A percentile compares a stretch with the other conserved stretches of the same genome.
Conservation (phyloP, 2,888 invertebrate genomes). For the Rhopalosiphum nymphaeae region DNA sequence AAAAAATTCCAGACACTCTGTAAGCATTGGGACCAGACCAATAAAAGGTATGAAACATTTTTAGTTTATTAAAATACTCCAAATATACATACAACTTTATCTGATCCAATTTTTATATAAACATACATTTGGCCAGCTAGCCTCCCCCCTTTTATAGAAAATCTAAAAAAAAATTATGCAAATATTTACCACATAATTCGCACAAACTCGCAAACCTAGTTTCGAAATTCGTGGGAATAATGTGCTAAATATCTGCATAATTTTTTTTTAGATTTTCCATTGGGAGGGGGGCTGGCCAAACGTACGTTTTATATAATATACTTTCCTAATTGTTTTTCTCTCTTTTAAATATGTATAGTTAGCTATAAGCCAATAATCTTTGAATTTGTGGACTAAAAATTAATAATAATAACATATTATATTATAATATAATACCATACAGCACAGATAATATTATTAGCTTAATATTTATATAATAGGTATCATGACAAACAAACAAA, state of each 20-base stretch:
- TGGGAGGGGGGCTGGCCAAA: too few relatives aligned
- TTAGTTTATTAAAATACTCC: not conserved
- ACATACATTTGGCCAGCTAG: too few relatives aligned
- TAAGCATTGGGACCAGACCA: not conserved
- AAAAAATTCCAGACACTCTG: not conserved
- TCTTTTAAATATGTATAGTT: not conserved
- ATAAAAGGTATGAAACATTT: not conserved
- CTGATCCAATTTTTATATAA: not conserved
- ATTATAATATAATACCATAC: not conserved
- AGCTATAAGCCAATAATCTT: not conserved
- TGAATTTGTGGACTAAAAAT: not conserved
- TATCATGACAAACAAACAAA: too few relatives aligned
- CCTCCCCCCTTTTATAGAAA: too few relatives aligned
- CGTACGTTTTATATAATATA: not conserved
- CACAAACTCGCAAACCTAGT: too few relatives aligned
- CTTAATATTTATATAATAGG: not conserved
- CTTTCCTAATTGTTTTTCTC: not conserved
- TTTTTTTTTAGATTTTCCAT: too few relatives aligned
- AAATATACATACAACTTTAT: not conserved
- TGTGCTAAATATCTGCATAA: too few relatives aligned
- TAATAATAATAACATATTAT: not conserved
- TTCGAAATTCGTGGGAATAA: too few relatives aligned
- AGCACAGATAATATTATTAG: not conserved
- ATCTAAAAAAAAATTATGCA: too few relatives aligned
- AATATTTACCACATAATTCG: too few relatives aligned